A percentile compares a stretch with the other conserved stretches of the same genome.
Evolutionary conservation across 2,888 invertebrate genomes (phyloP).

Genomic region (Dilophus febrilis): DNA sequence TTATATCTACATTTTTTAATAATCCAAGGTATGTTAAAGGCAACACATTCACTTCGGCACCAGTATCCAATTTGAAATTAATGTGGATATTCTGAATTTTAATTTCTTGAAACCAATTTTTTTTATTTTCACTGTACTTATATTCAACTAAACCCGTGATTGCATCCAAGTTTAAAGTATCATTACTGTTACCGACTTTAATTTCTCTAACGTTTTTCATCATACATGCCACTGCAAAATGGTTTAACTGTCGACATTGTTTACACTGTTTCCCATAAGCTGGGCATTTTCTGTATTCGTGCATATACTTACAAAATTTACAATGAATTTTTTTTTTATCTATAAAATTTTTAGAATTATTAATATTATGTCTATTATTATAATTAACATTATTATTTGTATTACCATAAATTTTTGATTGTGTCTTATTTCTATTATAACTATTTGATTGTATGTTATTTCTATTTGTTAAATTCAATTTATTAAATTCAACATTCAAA

Average conservation of each 20-base stretch:
- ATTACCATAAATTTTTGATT: too few species aligned
- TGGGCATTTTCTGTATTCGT: slow-evolving; percentile 1
- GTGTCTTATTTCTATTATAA: too few species aligned
- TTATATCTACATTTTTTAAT: not conserved
- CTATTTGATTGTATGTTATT: too few species aligned
- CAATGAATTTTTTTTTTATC: not conserved
- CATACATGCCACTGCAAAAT: slow-evolving; percentile 3
- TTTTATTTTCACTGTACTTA: not conserved
- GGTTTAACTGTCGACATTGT: slow-evolving; percentile 3
- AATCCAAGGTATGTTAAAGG: slow-evolving; percentile 1
- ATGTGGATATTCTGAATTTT: not conserved
- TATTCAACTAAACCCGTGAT: not conserved
- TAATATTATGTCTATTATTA: not conserved
- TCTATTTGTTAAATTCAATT: not conserved
- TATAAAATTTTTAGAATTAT: not conserved
- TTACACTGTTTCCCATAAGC: slow-evolving; percentile 5
- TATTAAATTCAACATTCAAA: not conserved
- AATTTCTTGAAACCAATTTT: slow-evolving; percentile 3
- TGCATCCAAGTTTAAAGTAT: not conserved
- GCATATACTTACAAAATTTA: slow-evolving; percentile 1
- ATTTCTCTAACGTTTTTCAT: not conserved
- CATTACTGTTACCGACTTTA: not conserved
- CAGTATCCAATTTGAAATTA: slow-evolving; percentile 6
- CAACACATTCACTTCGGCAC: slow-evolving; percentile 5
- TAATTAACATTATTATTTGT: too few species aligned